Evolutionary conservation across 2,888 invertebrate genomes (phyloP), one percentile per base, ranked within the genome.

Genomic region (Ceratothoa steindachneri): DNA sequence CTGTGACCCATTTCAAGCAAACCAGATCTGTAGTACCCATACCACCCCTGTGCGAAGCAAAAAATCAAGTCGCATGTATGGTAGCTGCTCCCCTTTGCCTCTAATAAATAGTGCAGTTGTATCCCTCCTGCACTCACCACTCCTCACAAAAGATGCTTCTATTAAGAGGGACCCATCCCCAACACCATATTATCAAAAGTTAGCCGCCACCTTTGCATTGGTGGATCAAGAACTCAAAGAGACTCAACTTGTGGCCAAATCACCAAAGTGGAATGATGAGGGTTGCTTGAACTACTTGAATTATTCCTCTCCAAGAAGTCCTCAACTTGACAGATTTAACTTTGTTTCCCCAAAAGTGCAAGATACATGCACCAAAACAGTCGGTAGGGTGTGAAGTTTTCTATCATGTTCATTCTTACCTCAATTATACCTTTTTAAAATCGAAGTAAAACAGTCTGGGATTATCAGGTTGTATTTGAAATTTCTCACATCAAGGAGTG

Each of bases 161-260:
- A 9, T 41, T 41, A 70, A 65, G 19, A 69, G 73, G 15, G 73
- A 73, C 64, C 75, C 73, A 15, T 78, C 78, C 22, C 78, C 78
- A 30, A 78, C 75, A 3, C 78, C 75, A 0, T 78, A 78, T 69
- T 75, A 75, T 55, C 73, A 73, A 19, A 71, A 64, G 41, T 65
- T 75, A 41, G 73, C 78, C 4, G 71, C 71, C 12, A 69, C 75
- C 5, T 73, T 78, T 24, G 73, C 73, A 24, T 28, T 73, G 67
- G 75, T 74, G 30, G 78, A 78, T 30, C 75, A 75, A 55, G 78
- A 78, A 53, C 69, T 77, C 7, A 65, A 60, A 30, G n/a, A n/a
- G n/a, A n/a, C n/a, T n/a, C n/a, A n/a, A n/a, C n/a, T n/a, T n/a
- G n/a, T n/a, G n/a, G n/a, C n/a, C n/a, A n/a, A n/a, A n/a, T n/a